Conservation (phyloP, 2,797 vertebrate species). For the Linurgus olivaceus region DNA sequence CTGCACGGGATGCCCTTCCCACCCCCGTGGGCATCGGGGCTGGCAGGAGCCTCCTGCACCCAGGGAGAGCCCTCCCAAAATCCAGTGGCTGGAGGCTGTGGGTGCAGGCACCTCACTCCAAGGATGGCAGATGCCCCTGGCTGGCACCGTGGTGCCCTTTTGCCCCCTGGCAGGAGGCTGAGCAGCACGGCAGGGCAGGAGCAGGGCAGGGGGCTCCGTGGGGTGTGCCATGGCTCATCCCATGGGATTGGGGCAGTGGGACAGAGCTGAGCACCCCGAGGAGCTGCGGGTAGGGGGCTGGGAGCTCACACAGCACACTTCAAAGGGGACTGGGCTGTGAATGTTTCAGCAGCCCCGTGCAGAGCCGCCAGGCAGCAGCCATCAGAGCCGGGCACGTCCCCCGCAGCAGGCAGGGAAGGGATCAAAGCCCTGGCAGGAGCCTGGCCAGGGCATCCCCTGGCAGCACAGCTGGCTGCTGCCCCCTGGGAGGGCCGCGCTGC, state of each 20-base stretch:
- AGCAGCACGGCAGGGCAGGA: accelerated
- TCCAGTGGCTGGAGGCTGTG: neutral
- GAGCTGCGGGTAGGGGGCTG: neutral
- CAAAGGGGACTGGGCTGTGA: neutral
- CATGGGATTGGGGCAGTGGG: accelerated
- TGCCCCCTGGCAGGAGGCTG: neutral
- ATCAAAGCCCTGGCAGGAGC: neutral
- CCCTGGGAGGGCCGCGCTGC: neutral
- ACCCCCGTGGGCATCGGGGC: neutral
- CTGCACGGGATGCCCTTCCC: neutral
- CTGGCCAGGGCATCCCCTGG: neutral
- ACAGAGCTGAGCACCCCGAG: neutral
- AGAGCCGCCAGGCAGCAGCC: neutral
- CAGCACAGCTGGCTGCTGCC: accelerated
- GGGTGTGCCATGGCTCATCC: accelerated
- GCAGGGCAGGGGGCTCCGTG: accelerated
- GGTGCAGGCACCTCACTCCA: neutral
- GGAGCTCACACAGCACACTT: neutral
- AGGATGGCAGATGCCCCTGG: neutral
- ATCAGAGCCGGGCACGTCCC: neutral
- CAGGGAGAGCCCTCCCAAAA: neutral
- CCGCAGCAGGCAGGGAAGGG: neutral
- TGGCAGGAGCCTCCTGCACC: neutral
- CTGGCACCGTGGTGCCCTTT: accelerated
- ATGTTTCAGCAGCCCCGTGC: neutral